Conservation (phyloP, 2,113 vertebrate species). For the Tautogolabrus adspersus region DNA sequence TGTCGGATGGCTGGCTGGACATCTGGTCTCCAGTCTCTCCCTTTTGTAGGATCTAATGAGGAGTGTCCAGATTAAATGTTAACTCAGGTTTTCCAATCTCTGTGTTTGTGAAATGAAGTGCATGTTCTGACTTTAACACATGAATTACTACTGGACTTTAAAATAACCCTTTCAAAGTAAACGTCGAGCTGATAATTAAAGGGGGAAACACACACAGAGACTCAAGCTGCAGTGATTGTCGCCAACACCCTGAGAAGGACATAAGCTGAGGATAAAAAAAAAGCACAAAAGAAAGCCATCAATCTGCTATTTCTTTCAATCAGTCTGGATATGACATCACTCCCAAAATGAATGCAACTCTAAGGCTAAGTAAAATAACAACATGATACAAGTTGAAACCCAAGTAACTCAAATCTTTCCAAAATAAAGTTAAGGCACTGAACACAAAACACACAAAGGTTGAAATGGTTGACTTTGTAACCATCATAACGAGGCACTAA, state of each 20-base stretch:
- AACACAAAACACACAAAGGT: slow-evolving; percentile 51
- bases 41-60: slow-evolving; percentile 29
- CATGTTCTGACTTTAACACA: slow-evolving; percentile 4
- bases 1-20: slow-evolving; percentile 10
- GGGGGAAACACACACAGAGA: not conserved
- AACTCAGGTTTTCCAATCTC: not conserved
- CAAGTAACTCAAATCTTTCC: slow-evolving; percentile 3
- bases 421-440: slow-evolving; percentile 63
- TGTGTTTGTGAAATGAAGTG: slow-evolving; percentile 8
- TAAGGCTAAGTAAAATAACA: slow-evolving; percentile 15
- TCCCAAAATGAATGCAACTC: slow-evolving; percentile 12
- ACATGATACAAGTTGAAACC: slow-evolving; percentile 35
- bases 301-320: slow-evolving; percentile 7
- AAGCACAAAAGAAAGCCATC: not conserved
- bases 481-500: slow-evolving; percentile 11
- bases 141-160: not conserved
- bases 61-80: not conserved
- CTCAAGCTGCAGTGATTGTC: slow-evolving; percentile 58
- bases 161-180: not conserved
- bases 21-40: slow-evolving; percentile 19
- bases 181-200: not conserved
- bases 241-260: slow-evolving; percentile 68
- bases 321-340: not conserved
- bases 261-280: not conserved
- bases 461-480: slow-evolving; percentile 52